phyloP scores from a whole-genome alignment of 2,797 vertebrate species.

The Eremophila alpestris region DNA sequence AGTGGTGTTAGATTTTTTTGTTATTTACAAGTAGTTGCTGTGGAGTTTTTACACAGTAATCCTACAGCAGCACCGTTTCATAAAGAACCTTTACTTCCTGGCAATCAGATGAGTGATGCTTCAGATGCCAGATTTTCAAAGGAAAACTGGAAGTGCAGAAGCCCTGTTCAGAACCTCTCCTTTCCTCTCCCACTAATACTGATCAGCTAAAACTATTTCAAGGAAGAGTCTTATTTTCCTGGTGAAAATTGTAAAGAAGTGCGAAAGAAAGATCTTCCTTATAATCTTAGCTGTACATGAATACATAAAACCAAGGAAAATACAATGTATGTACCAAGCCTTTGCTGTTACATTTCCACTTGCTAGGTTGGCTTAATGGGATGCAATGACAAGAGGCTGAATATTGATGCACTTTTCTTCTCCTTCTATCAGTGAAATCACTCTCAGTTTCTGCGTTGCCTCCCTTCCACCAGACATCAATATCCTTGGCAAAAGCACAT shows the following conservation, averaged over 20 bases:
- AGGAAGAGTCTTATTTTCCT: not conserved
- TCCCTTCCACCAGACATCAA: not conserved
- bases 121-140: not conserved
- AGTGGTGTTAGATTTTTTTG: not conserved
- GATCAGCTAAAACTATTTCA: not conserved
- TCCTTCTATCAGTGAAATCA: not conserved
- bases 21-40: not conserved
- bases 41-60: not conserved
- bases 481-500: slow-evolving; percentile 21
- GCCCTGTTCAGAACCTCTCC: not conserved
- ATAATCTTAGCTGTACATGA: not conserved
- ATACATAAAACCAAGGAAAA: not conserved
- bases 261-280: not conserved
- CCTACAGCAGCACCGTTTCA: not conserved
- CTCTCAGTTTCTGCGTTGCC: slow-evolving; percentile 30
- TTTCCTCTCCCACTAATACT: not conserved
- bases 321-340: not conserved
- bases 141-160: not conserved
- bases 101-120: not conserved
- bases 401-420: not conserved
- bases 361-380: slow-evolving; percentile 19
- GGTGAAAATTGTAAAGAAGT: not conserved
- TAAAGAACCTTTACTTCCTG: not conserved
- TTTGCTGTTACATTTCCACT: not conserved
- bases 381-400: not conserved